These are phyloP conservation scores for Heliornis fulica DNA, from an alignment of 2,113 vertebrate species.

Conservation along the genomic window DNA sequence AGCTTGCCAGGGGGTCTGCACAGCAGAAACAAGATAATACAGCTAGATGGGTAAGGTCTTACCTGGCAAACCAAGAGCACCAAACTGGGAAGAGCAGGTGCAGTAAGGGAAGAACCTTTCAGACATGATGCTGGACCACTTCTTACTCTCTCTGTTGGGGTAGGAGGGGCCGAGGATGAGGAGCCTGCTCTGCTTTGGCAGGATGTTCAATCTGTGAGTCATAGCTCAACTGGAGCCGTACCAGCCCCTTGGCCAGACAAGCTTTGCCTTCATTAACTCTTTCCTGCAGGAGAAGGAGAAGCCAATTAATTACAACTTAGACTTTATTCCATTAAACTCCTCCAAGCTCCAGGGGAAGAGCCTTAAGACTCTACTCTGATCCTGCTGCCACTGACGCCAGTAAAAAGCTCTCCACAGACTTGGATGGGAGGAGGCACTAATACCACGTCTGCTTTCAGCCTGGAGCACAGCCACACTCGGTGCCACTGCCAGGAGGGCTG, in stretches of 20 bases:
- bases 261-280: slow-evolving; percentile 64
- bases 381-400: slow-evolving; percentile 48
- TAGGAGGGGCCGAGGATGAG: neutral
- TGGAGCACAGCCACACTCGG: neutral
- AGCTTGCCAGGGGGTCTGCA: neutral
- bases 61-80: neutral
- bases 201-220: slow-evolving; percentile 16
- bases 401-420: slow-evolving; percentile 32
- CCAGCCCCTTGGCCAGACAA: slow-evolving; percentile 47
- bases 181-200: neutral
- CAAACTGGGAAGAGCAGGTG: neutral
- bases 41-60: neutral
- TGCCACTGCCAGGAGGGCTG: neutral
- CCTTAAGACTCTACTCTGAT: slow-evolving; percentile 34
- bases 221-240: neutral
- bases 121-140: neutral
- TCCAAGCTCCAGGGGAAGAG: slow-evolving; percentile 31
- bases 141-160: neutral
- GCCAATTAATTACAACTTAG: slow-evolving; percentile 47
- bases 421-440: neutral
- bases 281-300: slow-evolving; percentile 55
- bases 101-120: neutral
- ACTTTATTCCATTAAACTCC: slow-evolving; percentile 33
- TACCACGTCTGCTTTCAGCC: neutral
- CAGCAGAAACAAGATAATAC: neutral